These are phyloP conservation scores for Eonycteris spelaea DNA, from an alignment of 2,113 vertebrate species.

Conservation along the genomic window DNA sequence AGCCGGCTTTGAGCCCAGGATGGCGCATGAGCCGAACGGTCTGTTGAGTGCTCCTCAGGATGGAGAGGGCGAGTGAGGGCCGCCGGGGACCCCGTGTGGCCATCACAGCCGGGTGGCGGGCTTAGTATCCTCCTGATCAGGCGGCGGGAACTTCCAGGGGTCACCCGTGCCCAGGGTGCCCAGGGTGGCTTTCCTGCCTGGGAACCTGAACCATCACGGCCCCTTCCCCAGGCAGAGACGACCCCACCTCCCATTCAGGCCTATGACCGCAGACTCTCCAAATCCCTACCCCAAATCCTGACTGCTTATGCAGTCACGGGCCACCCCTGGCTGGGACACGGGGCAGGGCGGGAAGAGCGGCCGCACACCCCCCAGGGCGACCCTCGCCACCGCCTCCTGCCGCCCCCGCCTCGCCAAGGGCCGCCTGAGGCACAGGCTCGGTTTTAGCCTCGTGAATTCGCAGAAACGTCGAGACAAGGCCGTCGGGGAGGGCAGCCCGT, in stretches of 20 bases:
- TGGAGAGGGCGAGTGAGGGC: too few relatives aligned
- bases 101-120: too few relatives aligned
- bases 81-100: not conserved
- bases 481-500: not conserved
- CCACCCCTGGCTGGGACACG: too few relatives aligned
- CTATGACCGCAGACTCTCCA: not conserved
- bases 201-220: rapidly evolving
- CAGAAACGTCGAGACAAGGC: not conserved
- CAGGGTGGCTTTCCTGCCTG: not conserved
- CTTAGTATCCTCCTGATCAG: too few relatives aligned
- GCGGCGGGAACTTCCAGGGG: not conserved
- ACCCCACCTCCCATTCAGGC: not conserved
- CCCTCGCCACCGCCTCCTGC: too few relatives aligned
- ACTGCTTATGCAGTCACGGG: not conserved
- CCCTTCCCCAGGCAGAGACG: not conserved
- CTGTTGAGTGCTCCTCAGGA: too few relatives aligned
- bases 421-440: not conserved
- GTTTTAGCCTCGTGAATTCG: not conserved
- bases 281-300: not conserved
- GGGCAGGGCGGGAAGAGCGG: not conserved
- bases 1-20: not conserved
- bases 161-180: not conserved
- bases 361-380: not conserved
- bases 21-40: too few relatives aligned
- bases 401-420: not conserved